phyloP scores from a whole-genome alignment of 2,113 vertebrate species.

The Cardinalis cardinalis region DNA sequence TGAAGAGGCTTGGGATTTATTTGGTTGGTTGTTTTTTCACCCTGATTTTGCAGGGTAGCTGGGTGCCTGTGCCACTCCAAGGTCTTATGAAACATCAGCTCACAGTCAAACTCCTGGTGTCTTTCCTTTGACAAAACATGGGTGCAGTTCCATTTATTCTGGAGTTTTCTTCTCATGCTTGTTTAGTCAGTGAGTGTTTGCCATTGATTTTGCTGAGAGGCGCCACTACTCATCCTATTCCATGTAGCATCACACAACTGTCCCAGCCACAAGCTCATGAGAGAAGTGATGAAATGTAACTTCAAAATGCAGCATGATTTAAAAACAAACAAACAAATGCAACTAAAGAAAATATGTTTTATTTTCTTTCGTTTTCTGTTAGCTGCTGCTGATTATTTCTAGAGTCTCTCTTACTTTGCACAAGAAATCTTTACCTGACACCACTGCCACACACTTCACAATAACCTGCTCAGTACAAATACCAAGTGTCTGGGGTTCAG shows the following conservation, averaged over 20 bases:
- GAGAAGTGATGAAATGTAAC: background rate
- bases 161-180: fast-evolving
- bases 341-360: background rate
- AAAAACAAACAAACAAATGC: background rate
- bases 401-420: background rate
- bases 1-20: background rate
- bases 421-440: background rate
- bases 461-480: background rate
- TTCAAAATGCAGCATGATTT: background rate
- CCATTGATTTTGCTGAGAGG: background rate
- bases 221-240: background rate
- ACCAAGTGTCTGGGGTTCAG: conserved; percentile 1
- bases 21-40: background rate
- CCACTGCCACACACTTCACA: background rate
- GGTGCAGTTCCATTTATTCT: background rate
- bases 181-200: background rate
- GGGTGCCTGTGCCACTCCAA: background rate
- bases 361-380: background rate
- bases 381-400: background rate
- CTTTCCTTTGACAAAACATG: fast-evolving
- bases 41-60: background rate
- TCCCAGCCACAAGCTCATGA: background rate
- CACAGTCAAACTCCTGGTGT: background rate
- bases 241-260: background rate
- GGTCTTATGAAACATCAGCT: background rate